A percentile compares a stretch with the other conserved stretches of the same genome.
These are phyloP conservation scores for Clupea harengus DNA, from an alignment of 2,113 vertebrate species.

Conservation along the genomic window DNA sequence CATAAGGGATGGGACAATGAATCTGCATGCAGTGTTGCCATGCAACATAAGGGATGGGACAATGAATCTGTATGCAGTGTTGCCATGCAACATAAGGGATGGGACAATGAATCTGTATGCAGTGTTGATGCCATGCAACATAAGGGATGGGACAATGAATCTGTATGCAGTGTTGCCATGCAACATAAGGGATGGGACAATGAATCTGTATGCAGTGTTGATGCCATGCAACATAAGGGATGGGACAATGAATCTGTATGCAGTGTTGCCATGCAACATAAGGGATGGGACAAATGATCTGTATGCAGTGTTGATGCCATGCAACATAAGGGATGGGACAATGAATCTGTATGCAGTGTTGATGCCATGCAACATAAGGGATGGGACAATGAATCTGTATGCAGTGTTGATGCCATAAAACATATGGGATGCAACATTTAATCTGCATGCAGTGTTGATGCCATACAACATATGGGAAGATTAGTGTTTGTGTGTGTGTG, in stretches of 20 bases:
- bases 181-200: neutral
- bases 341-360: too few species aligned
- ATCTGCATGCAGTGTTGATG: neutral
- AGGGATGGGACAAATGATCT: too few species aligned
- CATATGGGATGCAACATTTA: neutral
- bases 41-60: neutral
- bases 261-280: slow-evolving; percentile 21
- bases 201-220: too few species aligned
- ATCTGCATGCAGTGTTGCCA: too few species aligned
- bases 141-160: too few species aligned
- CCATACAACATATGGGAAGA: neutral
- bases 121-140: slow-evolving; percentile 21
- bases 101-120: too few species aligned
- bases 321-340: neutral
- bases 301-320: slow-evolving; percentile 20
- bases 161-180: slow-evolving; percentile 23
- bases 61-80: too few species aligned
- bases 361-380: slow-evolving; percentile 17
- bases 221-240: slow-evolving; percentile 17
- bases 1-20: neutral
- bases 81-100: slow-evolving; percentile 20
- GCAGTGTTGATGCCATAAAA: neutral
- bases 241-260: too few species aligned
- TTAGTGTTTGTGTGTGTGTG: neutral
- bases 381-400: too few species aligned